Conservation (phyloP, 2,888 invertebrate genomes). For the Mythimna loreyi region DNA sequence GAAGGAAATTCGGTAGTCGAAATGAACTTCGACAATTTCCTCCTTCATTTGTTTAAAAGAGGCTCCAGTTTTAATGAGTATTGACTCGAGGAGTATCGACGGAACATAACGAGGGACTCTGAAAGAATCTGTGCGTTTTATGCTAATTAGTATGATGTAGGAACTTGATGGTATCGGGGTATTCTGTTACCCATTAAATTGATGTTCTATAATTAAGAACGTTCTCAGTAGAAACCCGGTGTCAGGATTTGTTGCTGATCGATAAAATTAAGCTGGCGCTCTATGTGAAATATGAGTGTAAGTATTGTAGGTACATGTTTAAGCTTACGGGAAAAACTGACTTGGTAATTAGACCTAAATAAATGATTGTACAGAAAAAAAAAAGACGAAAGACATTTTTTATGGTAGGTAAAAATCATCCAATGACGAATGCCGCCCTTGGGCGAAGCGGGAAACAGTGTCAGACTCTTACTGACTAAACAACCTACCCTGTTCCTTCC, state of each 20-base stretch:
- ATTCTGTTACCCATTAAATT: constrained; percentile 16
- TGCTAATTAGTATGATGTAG: constrained; percentile 21
- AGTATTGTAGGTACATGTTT: not conserved
- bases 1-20: constrained; percentile 45
- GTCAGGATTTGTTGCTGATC: not conserved
- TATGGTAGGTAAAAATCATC: too few species aligned
- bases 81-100: constrained; percentile 34
- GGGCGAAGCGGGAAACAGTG: too few species aligned
- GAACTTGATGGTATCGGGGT: not conserved
- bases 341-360: too few species aligned
- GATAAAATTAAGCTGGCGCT: not conserved
- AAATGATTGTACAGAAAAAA: not conserved
- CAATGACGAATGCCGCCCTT: too few species aligned
- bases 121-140: constrained; percentile 10
- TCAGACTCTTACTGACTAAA: too few species aligned
- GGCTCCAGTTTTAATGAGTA: constrained; percentile 51
- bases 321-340: not conserved
- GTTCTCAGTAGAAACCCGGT: not conserved
- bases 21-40: constrained; percentile 47
- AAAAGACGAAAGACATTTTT: too few species aligned
- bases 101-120: constrained; percentile 3
- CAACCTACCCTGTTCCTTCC: too few species aligned
- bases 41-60: constrained; percentile 48
- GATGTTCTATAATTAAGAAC: not conserved
- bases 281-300: not conserved